Evolutionary conservation across 2,797 vertebrate species (phyloP).

Genomic region (Pangasius macronema): DNA sequence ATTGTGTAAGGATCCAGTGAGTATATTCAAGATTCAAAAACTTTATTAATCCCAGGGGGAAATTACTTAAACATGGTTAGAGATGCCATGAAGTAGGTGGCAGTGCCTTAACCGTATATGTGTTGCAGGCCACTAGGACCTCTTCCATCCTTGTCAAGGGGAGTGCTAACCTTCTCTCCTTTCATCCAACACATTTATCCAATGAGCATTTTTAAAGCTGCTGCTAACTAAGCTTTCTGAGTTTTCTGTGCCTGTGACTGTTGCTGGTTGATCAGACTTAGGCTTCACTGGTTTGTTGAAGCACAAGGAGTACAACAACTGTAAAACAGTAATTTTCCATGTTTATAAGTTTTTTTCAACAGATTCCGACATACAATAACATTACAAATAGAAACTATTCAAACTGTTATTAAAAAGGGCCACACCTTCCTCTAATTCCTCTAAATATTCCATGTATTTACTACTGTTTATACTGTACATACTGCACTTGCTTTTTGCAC

Average conservation of each 20-base stretch:
- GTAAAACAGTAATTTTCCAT: background rate
- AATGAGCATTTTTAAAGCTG: background rate
- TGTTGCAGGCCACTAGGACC: slow-evolving; percentile 92
- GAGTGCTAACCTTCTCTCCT: slow-evolving; percentile 99
- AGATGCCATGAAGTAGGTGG: slow-evolving; percentile 84
- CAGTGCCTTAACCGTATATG: slow-evolving; percentile 91
- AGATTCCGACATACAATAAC: background rate
- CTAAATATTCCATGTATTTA: too few relatives aligned
- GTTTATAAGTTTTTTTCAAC: background rate
- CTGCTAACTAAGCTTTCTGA: background rate
- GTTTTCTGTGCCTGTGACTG: background rate
- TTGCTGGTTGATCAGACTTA: background rate
- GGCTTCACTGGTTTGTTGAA: background rate
- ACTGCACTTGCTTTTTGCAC: too few relatives aligned
- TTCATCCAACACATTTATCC: slow-evolving; percentile 87
- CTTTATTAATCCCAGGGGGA: too few relatives aligned
- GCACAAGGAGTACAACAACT: background rate
- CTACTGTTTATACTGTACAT: too few relatives aligned
- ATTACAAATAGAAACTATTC: background rate
- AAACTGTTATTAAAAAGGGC: background rate
- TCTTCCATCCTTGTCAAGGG: slow-evolving; percentile 99
- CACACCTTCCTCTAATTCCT: background rate
- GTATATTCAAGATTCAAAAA: too few relatives aligned
- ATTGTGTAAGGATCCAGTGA: too few relatives aligned
- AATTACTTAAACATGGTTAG: slow-evolving; percentile 73